A percentile compares a stretch with the other conserved stretches of the same genome.
phyloP scores from a whole-genome alignment of 1,140 invertebrate genomes.

The Hermetia illucens region DNA sequence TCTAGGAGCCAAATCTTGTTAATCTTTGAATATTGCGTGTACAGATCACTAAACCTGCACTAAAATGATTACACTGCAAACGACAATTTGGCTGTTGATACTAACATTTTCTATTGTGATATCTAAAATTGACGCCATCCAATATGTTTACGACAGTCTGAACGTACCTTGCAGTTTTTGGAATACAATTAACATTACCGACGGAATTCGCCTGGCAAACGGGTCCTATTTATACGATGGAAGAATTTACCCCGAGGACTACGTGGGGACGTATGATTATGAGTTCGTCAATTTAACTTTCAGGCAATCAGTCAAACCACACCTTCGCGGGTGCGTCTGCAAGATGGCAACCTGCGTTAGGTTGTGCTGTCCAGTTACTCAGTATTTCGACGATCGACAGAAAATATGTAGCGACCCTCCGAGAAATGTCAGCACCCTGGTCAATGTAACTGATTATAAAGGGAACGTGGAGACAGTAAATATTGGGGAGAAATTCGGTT shows the following conservation, averaged over 20 bases:
- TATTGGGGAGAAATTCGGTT: conserved; percentile 19
- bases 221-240: conserved; percentile 21
- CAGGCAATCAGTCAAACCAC: conserved; percentile 14
- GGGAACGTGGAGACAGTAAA: conserved; percentile 10
- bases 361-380: conserved; percentile 20
- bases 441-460: conserved; percentile 16
- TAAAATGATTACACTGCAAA: too few relatives aligned
- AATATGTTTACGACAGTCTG: too few relatives aligned
- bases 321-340: conserved; percentile 21
- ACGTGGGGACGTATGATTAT: conserved; percentile 20
- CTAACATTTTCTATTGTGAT: too few relatives aligned
- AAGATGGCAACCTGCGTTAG: conserved; percentile 25
- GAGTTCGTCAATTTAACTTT: conserved; percentile 16
- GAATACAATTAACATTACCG: conserved; percentile 23
- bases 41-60: too few relatives aligned
- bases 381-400: conserved; percentile 7
- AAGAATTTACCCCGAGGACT: conserved; percentile 16
- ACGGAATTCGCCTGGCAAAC: conserved; percentile 13
- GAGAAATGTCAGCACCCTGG: too few relatives aligned
- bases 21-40: too few relatives aligned
- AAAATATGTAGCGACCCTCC: not conserved
- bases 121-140: too few relatives aligned
- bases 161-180: conserved; percentile 22
- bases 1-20: too few relatives aligned
- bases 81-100: too few relatives aligned